Base-by-base conservation (phyloP, 2,888 invertebrate genomes). In the Leucoptera coffeella region DNA sequence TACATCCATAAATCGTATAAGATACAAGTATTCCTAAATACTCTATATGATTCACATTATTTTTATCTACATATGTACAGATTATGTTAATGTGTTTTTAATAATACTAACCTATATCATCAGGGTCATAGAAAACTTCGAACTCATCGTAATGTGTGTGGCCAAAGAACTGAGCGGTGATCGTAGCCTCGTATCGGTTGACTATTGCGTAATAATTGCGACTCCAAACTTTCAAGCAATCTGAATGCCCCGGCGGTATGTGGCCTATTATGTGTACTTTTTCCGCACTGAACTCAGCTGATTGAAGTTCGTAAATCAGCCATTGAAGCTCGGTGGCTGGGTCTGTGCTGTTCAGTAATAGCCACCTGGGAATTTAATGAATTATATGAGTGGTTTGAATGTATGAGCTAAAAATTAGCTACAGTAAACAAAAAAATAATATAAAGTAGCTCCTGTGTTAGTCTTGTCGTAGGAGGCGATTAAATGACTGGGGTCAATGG, bases 181-280 rank as follows among this genome's bases (percentile, higher is more conserved):
- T 88, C 0, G 89, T 94, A 14, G 82, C 77, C 54, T 93, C 92
- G 49, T 90, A 95, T 41, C 92, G 75, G 39, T 87, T 85, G 27
- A 92, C 79, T 29, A 92, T 90, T 23, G 83, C 82, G 45, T 92
- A 91, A 51, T 89, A 92, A 58, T 96, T 96, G 36, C 91, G 79
- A 4, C 94, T 93, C 93, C 95, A 97, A 4, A 93, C 86, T 64
- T 92, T 91, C 17, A 95, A 60, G 44, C 95, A 95, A 51, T 93
- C 93, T 0, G 86, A 82, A 46, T 89, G 88, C 3, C 95, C 94
- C 0, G 96, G 95, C 1, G 94, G 94, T 40, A 96, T 94, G 50
- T 97, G 97, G 0, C 93, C 94, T 28, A 97, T 86, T n/a, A 97
- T 85, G 45, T 96, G 95, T 8, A 96, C 96, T 55, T 95, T 93